Conservation (phyloP, 2,797 vertebrate species). For the Calcarius lapponicus region DNA sequence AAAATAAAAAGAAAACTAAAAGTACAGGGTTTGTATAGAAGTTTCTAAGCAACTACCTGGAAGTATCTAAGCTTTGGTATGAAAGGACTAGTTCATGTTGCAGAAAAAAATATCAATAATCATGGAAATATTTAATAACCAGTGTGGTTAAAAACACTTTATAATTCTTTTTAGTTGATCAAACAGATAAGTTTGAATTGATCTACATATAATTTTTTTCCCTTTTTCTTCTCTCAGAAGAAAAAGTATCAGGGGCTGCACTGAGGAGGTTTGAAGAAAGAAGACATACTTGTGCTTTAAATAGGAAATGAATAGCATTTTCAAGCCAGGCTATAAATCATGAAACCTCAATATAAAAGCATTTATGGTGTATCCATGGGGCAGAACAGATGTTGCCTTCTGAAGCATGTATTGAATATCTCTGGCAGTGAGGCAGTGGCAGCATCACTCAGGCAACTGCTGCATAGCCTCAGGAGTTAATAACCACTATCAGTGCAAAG, state of each 20-base stretch:
- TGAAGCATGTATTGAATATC: not conserved
- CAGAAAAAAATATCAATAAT: not conserved
- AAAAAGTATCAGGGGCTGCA: not conserved
- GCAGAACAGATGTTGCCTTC: not conserved
- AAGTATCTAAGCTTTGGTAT: not conserved
- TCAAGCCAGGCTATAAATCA: not conserved
- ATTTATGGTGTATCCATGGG: not conserved
- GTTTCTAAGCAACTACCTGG: not conserved
- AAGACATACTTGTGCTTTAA: not conserved
- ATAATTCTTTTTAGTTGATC: not conserved
- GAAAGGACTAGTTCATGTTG: not conserved
- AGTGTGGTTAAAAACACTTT: not conserved
- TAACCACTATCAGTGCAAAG: not conserved
- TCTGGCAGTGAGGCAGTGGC: not conserved
- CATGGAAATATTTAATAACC: not conserved
- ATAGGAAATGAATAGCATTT: not conserved
- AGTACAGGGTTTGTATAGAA: fast-evolving
- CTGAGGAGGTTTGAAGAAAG: not conserved
- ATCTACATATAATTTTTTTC: fast-evolving
- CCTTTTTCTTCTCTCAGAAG: not conserved
- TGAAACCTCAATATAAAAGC: not conserved
- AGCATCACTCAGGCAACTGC: not conserved
- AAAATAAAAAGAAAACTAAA: not conserved
- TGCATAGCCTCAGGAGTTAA: not conserved
- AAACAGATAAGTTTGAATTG: not conserved